These are phyloP conservation scores for Hafferia zeledoni DNA, from an alignment of 2,797 vertebrate species.

Conservation along the genomic window DNA sequence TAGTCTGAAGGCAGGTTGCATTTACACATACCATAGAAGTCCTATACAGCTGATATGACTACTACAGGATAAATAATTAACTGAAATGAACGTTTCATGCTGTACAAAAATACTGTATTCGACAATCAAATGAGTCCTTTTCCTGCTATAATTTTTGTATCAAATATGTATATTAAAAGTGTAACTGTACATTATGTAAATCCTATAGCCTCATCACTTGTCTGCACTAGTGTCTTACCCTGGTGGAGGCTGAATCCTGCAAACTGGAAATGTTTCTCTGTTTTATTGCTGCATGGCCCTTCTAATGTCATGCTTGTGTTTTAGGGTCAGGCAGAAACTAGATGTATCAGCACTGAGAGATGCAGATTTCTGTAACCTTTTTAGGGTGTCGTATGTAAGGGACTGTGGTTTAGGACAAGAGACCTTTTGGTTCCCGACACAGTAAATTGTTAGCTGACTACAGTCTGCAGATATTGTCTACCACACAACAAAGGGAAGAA, in stretches of 20 bases:
- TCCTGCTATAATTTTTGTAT: conserved; percentile 74
- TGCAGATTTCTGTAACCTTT: neutral
- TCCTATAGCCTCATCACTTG: conserved; percentile 53
- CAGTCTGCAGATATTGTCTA: neutral
- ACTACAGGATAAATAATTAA: conserved; percentile 72
- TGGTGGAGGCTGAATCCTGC: conserved; percentile 46
- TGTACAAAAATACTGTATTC: conserved; percentile 76
- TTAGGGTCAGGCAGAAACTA: conserved; percentile 66
- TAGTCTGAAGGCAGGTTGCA: conserved; percentile 59
- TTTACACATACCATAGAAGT: conserved; percentile 58
- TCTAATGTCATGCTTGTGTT: conserved; percentile 31
- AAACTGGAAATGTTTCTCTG: conserved; percentile 40
- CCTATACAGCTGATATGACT: conserved; percentile 63
- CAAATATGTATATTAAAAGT: conserved; percentile 78
- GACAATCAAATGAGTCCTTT: conserved; percentile 69
- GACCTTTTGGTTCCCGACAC: neutral
- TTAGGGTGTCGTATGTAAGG: neutral
- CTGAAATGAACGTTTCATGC: conserved; percentile 68
- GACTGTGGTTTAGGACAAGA: conserved; percentile 30
- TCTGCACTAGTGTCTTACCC: conserved; percentile 62
- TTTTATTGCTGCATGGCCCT: conserved; percentile 74
- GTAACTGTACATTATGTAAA: conserved; percentile 76
- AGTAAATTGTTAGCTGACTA: neutral
- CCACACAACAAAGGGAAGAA: conserved; percentile 16
- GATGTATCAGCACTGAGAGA: conserved; percentile 17